Conservation (phyloP, 2,888 invertebrate genomes). For the Platypus cylindrus region DNA sequence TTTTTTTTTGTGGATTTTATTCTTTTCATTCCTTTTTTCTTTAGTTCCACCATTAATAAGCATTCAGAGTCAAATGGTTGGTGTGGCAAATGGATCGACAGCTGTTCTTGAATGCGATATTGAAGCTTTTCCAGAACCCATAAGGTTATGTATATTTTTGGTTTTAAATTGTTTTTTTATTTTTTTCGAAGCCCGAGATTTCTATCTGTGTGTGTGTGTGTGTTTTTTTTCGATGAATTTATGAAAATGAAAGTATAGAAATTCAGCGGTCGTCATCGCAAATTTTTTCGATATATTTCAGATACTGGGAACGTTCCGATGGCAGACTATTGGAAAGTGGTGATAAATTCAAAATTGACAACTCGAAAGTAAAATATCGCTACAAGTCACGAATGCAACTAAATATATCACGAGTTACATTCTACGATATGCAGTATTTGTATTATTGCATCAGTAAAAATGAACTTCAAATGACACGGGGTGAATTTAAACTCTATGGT, state of each 20-base stretch:
- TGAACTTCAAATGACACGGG: slow-evolving; percentile 66
- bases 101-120: slow-evolving; percentile 72
- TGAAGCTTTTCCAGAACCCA: slow-evolving; percentile 78
- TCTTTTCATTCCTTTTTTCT: slow-evolving; percentile 1
- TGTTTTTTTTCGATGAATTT: background rate
- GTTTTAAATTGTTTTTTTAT: no score
- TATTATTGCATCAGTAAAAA: slow-evolving; percentile 82
- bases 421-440: slow-evolving; percentile 51
- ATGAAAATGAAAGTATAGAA: background rate
- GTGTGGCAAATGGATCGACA: slow-evolving; percentile 54
- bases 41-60: slow-evolving; percentile 79
- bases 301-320: slow-evolving; percentile 74
- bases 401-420: slow-evolving; percentile 55
- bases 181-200: no score
- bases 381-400: slow-evolving; percentile 67
- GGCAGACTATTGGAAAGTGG: slow-evolving; percentile 58
- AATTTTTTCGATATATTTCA: slow-evolving; percentile 47
- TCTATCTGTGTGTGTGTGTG: background rate
- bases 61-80: slow-evolving; percentile 63
- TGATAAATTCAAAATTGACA: slow-evolving; percentile 50
- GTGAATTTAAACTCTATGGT: slow-evolving; percentile 57
- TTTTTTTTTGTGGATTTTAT: background rate
- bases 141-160: no score
- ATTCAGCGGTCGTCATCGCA: background rate
- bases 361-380: slow-evolving; percentile 39